Base-by-base conservation (phyloP, 2,888 invertebrate species). In the Caenorhabditis angaria region DNA sequence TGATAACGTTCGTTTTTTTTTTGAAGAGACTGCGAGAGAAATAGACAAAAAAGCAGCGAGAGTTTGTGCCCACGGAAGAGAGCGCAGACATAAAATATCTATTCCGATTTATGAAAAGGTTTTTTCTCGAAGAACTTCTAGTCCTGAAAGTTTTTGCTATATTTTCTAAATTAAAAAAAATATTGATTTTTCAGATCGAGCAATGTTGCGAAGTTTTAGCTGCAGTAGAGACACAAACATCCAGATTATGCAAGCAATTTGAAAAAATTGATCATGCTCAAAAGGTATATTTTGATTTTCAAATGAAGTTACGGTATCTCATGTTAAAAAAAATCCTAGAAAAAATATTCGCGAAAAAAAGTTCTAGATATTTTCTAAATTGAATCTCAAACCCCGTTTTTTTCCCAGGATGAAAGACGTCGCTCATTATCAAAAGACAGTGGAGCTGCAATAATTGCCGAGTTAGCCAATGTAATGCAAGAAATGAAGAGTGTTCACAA, bases 161-260 rank as follows among this genome's bases (percentile, higher is more conserved):
- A 41, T 41, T 12, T 41, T 14, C 51, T 51, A 66, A 8, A 18
- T 10, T 22, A 8, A 20, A 24, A n/a, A 6, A 24, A 22, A n/a
- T 3, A 24, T 3, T 4, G n/a, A 20, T 35, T 70, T 63, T 77
- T 2, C 54, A 85, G 83, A 80, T 87, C 22, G 86, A 85, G 57
- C 83, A 86, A 47, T 84, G 84, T 70, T 83, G 84, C 64, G 82
- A 82, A 28, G 82, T 86, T 18, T 58, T 87, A 25, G 86, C 83
- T 12, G 81, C 85, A 5, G 83, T 87, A 41, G 86, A 87, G 51
- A 78, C 81, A 0, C 87, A 87, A 57, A 85, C 87, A 8, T 69
- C 72, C 10, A 57, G 86, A 20, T 70, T 87, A 14, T 80, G 77
- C 67, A 87, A 84, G 68, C 84, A 83, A 47, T 73, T 87, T 41